Conservation (phyloP, 2,797 vertebrate species). For the Amniataba percoides region DNA sequence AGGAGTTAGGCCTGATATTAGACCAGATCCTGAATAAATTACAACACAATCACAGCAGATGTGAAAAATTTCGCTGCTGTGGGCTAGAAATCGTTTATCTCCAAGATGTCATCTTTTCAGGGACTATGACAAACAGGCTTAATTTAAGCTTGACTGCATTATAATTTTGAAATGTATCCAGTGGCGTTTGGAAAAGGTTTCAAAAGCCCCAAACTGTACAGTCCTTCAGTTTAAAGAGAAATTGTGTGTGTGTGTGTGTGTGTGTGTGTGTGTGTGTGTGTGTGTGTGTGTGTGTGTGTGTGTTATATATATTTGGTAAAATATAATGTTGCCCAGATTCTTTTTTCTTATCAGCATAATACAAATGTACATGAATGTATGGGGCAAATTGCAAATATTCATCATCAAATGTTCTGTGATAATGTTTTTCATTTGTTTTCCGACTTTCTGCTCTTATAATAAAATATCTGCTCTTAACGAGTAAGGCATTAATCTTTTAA, state of each 20-base stretch:
- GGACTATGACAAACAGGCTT: constrained; percentile 5
- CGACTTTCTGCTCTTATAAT: not conserved
- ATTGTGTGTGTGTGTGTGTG: too few relatives aligned
- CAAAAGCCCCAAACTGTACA: not conserved
- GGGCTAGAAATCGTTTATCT: not conserved
- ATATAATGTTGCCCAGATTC: not conserved
- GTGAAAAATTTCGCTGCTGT: not conserved
- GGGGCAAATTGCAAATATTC: not conserved
- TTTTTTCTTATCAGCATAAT: not conserved
- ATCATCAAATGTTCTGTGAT: not conserved
- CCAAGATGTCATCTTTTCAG: not conserved
- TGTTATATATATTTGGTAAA: not conserved
- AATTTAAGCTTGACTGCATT: constrained; percentile 23
- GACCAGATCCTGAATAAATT: not conserved
- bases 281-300: too few relatives aligned
- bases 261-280: too few relatives aligned
- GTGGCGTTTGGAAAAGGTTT: not conserved
- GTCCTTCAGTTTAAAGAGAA: not conserved
- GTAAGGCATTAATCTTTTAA: not conserved
- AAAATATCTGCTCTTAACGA: not conserved
- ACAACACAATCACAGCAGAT: not conserved
- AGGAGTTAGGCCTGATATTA: not conserved
- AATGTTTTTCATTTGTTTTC: too few relatives aligned
- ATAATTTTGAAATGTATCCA: not conserved
- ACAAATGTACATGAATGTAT: not conserved